Percentiles rank a stretch among this genome's conserved stretches.
These are phyloP conservation scores for Phyllostomus hastatus DNA, from an alignment of 2,113 vertebrate genomes.

Conservation along the genomic window DNA sequence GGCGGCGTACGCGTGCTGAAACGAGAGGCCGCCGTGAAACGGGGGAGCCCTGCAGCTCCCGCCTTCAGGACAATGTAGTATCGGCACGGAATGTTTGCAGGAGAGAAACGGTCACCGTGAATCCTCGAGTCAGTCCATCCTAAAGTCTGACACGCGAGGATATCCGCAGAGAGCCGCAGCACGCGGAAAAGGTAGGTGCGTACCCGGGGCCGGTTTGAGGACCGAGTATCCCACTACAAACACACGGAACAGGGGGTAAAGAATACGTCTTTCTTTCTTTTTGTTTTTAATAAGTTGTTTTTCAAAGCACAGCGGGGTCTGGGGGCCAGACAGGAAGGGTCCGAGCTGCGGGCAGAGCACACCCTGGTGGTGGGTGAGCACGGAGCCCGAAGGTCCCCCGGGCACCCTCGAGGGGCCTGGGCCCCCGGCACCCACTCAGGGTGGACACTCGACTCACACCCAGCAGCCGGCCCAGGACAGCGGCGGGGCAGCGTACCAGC, in stretches of 20 bases:
- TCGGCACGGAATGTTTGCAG: not conserved
- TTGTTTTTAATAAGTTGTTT: not conserved
- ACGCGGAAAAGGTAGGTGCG: not conserved
- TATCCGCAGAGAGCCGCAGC: not conserved
- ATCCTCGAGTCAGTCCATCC: not conserved
- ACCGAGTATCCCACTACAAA: not conserved
- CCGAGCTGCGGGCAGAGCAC: not conserved
- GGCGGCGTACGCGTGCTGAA: slow-evolving; percentile 82
- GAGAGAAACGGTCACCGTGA: not conserved
- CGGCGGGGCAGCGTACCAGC: not conserved
- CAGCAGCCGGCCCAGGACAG: not conserved
- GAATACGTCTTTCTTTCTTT: not conserved
- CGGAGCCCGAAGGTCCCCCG: not conserved
- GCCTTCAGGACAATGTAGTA: not conserved
- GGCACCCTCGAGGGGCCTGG: not conserved
- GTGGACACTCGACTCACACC: not conserved
- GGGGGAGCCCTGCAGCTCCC: too few relatives aligned
- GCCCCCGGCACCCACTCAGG: not conserved
- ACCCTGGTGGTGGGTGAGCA: not conserved
- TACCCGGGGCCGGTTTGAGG: not conserved
- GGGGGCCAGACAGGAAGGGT: not conserved
- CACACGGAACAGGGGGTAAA: not conserved
- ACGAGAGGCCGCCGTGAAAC: slow-evolving; percentile 35
- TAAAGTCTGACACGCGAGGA: not conserved
- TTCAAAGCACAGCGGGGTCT: not conserved